phyloP scores from a whole-genome alignment of 2,797 vertebrate genomes.

The Natrix natrix region DNA sequence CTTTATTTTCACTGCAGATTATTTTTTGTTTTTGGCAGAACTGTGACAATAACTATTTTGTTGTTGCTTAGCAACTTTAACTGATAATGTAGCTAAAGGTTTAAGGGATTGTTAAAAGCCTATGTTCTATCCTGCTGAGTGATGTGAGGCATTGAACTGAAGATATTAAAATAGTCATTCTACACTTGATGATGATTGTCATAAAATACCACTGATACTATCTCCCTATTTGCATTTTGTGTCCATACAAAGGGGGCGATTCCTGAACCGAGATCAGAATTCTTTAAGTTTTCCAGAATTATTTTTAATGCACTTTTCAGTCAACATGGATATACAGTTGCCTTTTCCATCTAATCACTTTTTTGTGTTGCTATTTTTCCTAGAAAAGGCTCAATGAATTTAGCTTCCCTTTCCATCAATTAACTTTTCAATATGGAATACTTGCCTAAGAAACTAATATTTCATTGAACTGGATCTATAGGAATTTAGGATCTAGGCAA shows the following conservation, averaged over 20 bases:
- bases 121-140: background rate
- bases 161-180: constrained; percentile 31
- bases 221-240: background rate
- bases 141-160: constrained; percentile 11
- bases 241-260: background rate
- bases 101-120: background rate
- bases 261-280: accelerated
- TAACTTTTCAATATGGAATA: background rate
- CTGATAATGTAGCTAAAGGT: constrained; percentile 6
- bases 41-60: background rate
- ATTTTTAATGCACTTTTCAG: background rate
- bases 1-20: constrained; percentile 24
- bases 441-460: background rate
- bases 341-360: background rate
- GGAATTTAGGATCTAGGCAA: background rate
- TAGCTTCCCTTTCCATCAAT: background rate
- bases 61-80: constrained; percentile 50
- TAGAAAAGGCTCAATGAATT: background rate
- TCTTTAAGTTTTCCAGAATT: constrained; percentile 9
- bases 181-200: constrained; percentile 25
- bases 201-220: background rate
- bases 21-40: background rate
- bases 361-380: background rate
- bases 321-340: background rate
- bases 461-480: background rate